Evolutionary conservation across 2,888 invertebrate species (phyloP), one percentile per base, ranked within the genome.

Genomic region (Drosophila mimetica): DNA sequence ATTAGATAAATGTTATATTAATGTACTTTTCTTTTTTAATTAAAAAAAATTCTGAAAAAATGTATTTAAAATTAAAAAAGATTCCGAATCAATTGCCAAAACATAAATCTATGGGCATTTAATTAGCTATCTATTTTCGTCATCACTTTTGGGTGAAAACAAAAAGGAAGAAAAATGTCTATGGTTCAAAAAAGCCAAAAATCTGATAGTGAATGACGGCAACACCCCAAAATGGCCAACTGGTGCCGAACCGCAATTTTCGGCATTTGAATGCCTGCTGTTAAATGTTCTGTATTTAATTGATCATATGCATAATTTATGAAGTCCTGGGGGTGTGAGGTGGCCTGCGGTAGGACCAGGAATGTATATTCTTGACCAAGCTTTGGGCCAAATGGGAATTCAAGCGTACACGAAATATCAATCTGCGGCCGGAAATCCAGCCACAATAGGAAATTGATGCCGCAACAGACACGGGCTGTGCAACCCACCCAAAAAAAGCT

Each of bases 401-500:
- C 48, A 54, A 48, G 60, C 42, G 70, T 28, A 63, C 60, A 60
- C 47, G 47, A 41, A 52, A 59, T 58, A 67, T 67, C 57, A 57
- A 67, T 67, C 67, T 51, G 42, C n/a, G 13, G 48, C 47, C 48
- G 52, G 59, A 69, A 69, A 69, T 59, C 46, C 34, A 4, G 42
- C 70, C 70, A 52, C 70, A 57, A 55, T 69, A 44, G 30, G 59
- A 69, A 59, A 69, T 52, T 34, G 34, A 65, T 47, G 66, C 25
- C n/a, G n/a, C n/a, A n/a, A n/a, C n/a, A n/a, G n/a, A n/a, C n/a
- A n/a, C n/a, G n/a, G n/a, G n/a, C n/a, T n/a, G n/a, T n/a, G 9
- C 37, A 42, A 13, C 3, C 22, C 8, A 22, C 2, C 41, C 25
- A 22, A 22, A 42, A 22, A 42, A 22, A 36, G 25, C 58, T 8